Evolutionary conservation across 2,888 invertebrate genomes (phyloP).

Genomic region (Tanytarsus gracilentus): DNA sequence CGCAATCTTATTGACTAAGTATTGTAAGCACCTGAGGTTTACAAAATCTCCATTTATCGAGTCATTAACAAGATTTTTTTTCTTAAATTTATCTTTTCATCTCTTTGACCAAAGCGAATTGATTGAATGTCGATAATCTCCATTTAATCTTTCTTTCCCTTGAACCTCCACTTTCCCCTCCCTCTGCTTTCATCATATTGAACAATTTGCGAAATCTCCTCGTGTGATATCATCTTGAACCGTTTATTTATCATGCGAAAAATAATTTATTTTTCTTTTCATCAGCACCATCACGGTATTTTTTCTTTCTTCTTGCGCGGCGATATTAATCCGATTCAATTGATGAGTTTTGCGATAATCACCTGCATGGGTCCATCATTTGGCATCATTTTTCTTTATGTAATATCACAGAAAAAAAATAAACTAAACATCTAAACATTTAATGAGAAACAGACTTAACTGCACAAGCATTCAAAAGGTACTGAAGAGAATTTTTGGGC

Average conservation of each 20-base stretch:
- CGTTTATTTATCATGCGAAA: too few relatives aligned
- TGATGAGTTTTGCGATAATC: not conserved
- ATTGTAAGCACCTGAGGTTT: not conserved
- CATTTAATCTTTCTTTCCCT: slow-evolving; percentile 17
- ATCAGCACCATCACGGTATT: too few relatives aligned
- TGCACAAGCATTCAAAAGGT: not conserved
- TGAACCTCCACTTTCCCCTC: not conserved
- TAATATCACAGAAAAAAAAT: not conserved
- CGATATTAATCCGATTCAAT: not conserved
- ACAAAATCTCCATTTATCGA: slow-evolving; percentile 20
- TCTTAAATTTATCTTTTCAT: slow-evolving; percentile 12
- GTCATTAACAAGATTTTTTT: slow-evolving; percentile 22
- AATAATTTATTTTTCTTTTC: too few relatives aligned
- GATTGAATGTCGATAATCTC: slow-evolving; percentile 21
- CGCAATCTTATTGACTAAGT: too few relatives aligned
- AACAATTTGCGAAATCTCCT: not conserved
- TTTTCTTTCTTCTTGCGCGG: too few relatives aligned
- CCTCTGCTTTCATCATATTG: not conserved
- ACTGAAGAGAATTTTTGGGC: not conserved
- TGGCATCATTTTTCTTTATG: slow-evolving; percentile 3
- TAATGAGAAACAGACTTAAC: slow-evolving; percentile 13
- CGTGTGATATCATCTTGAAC: not conserved
- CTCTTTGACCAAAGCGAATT: slow-evolving; percentile 17
- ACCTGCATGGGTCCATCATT: slow-evolving; percentile 23
- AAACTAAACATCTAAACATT: not conserved